Percentiles rank a stretch among this genome's conserved stretches.
phyloP scores from a whole-genome alignment of 2,113 vertebrate genomes.

The Corynorhinus townsendii region DNA sequence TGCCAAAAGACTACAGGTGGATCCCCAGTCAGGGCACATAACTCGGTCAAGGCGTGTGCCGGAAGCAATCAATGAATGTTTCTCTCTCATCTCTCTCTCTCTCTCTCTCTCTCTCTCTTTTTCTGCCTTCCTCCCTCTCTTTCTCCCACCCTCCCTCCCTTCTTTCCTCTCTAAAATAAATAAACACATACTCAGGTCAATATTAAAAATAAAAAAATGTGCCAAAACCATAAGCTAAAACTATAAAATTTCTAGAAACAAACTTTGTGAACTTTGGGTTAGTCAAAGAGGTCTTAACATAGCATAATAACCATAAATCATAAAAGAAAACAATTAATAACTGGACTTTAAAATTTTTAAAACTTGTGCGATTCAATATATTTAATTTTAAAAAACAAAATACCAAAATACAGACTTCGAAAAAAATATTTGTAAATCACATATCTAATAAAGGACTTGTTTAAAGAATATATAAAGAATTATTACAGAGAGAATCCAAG shows the following conservation, averaged over 20 bases:
- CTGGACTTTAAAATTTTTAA: not conserved
- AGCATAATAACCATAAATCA: not conserved
- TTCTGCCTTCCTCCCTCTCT: rapidly evolving
- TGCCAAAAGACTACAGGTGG: not conserved
- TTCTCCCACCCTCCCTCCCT: not conserved
- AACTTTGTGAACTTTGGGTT: not conserved
- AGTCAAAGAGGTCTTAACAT: not conserved
- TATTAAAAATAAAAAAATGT: not conserved
- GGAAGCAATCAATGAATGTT: not conserved
- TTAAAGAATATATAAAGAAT: not conserved
- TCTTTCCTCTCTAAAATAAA: not conserved
- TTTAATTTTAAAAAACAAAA: not conserved
- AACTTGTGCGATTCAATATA: not conserved
- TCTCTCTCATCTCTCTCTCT: not conserved
- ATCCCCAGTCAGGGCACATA: not conserved
- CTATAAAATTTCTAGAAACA: not conserved
- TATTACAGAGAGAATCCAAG: too few relatives aligned
- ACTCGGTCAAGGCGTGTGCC: not conserved
- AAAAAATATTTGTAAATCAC: not conserved
- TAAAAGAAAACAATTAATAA: not conserved
- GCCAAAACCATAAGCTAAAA: not conserved
- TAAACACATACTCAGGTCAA: not conserved
- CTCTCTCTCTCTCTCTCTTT: too few relatives aligned
- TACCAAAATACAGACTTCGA: not conserved
- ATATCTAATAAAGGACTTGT: not conserved